These are phyloP conservation scores for Azemiops feae DNA, from an alignment of 2,113 vertebrate species.

Conservation along the genomic window DNA sequence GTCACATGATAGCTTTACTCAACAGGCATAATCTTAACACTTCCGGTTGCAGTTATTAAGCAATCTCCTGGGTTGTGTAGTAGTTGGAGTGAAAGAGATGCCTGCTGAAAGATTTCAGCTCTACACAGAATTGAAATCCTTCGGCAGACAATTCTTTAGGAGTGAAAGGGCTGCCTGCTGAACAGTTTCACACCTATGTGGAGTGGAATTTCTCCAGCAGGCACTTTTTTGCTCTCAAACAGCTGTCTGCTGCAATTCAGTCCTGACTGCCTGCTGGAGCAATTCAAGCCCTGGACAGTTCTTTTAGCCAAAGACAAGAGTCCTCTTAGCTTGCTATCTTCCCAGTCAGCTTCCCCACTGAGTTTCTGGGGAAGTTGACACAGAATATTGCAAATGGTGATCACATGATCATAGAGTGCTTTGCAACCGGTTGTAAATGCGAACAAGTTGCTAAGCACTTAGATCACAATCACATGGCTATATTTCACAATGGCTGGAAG, in stretches of 20 bases:
- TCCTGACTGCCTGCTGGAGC: neutral
- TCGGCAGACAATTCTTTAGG: neutral
- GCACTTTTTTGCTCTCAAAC: neutral
- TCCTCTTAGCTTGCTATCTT: neutral
- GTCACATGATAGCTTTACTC: neutral
- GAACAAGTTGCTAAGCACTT: no score
- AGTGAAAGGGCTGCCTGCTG: neutral
- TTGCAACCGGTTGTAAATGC: no score
- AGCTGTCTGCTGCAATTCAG: neutral
- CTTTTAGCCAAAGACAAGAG: neutral
- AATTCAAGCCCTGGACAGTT: neutral
- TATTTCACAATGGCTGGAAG: neutral
- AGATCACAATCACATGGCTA: no score
- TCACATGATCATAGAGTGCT: no score
- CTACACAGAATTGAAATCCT: neutral
- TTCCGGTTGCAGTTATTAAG: neutral
- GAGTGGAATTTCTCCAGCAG: neutral
- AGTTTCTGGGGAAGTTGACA: no score
- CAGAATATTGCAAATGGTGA: no score
- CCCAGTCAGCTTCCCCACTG: neutral
- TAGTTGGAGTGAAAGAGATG: neutral
- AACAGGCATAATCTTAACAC: neutral
- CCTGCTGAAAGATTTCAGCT: neutral
- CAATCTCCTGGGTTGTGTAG: neutral
- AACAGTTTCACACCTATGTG: neutral